Base-by-base conservation (phyloP, 2,113 vertebrate species). In the Sialia sialis region DNA sequence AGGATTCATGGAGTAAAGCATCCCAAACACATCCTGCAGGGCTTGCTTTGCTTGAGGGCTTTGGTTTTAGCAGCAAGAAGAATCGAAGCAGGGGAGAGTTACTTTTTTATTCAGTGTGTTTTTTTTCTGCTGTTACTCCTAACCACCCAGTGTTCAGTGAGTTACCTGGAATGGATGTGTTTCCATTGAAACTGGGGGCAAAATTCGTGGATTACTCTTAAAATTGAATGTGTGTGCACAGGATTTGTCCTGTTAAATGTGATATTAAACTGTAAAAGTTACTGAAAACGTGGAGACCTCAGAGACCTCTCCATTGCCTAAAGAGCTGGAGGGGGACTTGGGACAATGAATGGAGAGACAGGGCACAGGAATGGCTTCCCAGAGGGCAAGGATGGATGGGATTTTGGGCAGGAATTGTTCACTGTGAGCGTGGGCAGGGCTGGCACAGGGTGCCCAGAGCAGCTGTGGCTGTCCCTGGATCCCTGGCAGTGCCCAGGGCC, bases 371-470 rank as follows among this genome's bases (percentile, higher is more conserved):
- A 59, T 51, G 30, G 62, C 26, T 58, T 6, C 64, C 26, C 52
- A 51, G 25, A 32, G 60, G 52, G 16, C 43, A 76, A 62, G 21
- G 11, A 0, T 15, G 0, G 52, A 15, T 68, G 72, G 54, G 21
- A 36, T 5, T 0, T 18, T 36, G 17, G 83, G 38, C 2, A 29
- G 83, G 26, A 59, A 76, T 76, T 59, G 0, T 3, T 75, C 2
- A 1, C 62, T 85, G 52, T 0, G 16, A 67, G 30, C 25, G 6
- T 14, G 60, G 13, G 0, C 0, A 58, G 7, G 4, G 32, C 62
- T 85, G 72, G 60, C 60, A 30, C 52, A 49, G 82, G 82, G 16
- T 75, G 8, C 30, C 82, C 36, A 75, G 30, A 75, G 36, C 0
- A 36, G 72, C 52, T 76, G 83, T 36, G 60, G 36, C 60, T 85